These are phyloP conservation scores for Oxyscelio sp. DNA, from an alignment of 2,888 invertebrate genomes.

Conservation along the genomic window DNA sequence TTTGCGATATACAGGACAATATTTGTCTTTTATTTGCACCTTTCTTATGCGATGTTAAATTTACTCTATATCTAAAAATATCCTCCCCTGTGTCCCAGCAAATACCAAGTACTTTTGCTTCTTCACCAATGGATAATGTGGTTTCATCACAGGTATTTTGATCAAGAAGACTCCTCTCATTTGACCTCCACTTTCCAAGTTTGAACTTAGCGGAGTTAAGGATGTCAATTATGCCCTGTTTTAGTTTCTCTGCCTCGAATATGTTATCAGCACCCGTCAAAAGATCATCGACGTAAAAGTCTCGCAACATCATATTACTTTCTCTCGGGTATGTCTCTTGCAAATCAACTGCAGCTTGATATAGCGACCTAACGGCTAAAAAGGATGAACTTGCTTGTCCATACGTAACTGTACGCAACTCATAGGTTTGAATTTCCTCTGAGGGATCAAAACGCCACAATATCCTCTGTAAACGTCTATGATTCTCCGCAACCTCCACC, in stretches of 20 bases:
- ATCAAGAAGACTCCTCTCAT: neutral
- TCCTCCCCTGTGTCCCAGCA: constrained; percentile 24
- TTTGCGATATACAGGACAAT: constrained; percentile 20
- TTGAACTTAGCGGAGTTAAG: neutral
- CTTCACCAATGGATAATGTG: neutral
- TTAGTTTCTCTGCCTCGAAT: neutral
- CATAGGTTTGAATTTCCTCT: constrained; percentile 31
- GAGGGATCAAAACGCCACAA: constrained; percentile 77
- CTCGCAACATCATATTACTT: neutral
- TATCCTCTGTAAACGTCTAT: constrained; percentile 78
- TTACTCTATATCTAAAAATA: constrained; percentile 6
- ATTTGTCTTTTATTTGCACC: constrained; percentile 1
- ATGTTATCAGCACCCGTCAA: neutral
- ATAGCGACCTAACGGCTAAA: constrained; percentile 29
- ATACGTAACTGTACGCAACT: constrained; percentile 67
- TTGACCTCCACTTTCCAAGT: neutral
- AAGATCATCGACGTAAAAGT: constrained; percentile 13
- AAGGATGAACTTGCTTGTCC: constrained; percentile 29
- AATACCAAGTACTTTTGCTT: neutral
- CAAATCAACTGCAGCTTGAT: neutral
- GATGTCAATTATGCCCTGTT: neutral
- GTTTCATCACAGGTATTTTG: neutral
- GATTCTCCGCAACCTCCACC: constrained; percentile 61
- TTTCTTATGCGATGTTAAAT: neutral
- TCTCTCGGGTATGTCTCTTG: neutral